Base-by-base conservation (phyloP, 2,888 invertebrate genomes). In the Cepaea hortensis region DNA sequence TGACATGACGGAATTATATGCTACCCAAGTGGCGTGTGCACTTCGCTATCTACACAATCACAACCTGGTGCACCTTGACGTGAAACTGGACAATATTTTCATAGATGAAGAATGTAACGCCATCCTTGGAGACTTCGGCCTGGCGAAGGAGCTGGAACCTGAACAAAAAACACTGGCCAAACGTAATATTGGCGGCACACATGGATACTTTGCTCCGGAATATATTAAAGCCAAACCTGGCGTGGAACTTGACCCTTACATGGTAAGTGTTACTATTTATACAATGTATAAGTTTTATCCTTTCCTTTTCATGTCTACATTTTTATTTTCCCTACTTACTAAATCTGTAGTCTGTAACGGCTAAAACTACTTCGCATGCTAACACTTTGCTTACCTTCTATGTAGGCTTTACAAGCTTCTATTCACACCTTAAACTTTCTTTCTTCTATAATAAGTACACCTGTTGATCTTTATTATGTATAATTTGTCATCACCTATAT, bases 81-180 rank as follows among this genome's bases (percentile, higher is more conserved):
- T 76, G 7, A 76, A 76, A 48, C 76, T 76, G 46, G 48, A 48
- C 46, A 76, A 76, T 13, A 76, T 76, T 9, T 46, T 79, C 55
- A 15, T 79, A 20, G 61, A 79, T 61, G 15, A 15, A 5, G 55
- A 79, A n/a, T 50, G 15, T 23, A 79, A 79, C 55, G 79, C 79
- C 3, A n/a, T 79, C 20, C 55, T 79, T 50, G 79, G 77, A 77
- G 77, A 77, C 50, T 77, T 77, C 50, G 77, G 77, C 48, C 50
- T 77, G 3, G 15, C 50, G 5, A 6, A 7, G 20, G 18, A 48
- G 50, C 3, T 77, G 35, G 18, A 46, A 46, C 18, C 50, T 18
- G 50, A 77, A 18, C 3, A 77, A 48, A 48, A 77, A 3, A 77
- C 77, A 11, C 9, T 77, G 15, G 77, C 77, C n/a, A 20, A 7